Conservation (phyloP, 2,888 invertebrate genomes). For the Omphaloscelis lunosa region DNA sequence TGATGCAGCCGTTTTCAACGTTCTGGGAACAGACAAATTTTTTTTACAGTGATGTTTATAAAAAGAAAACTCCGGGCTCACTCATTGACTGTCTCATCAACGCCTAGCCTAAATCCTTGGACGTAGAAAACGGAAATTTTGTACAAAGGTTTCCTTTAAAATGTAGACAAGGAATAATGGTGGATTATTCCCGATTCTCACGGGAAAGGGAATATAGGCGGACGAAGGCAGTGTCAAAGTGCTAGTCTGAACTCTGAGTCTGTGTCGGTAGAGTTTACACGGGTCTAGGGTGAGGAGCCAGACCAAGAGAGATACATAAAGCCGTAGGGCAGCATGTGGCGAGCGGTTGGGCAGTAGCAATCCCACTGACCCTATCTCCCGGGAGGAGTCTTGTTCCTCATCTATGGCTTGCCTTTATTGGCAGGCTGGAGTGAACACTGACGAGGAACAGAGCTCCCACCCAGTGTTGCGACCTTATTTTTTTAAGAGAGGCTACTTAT, state of each 20-base stretch:
- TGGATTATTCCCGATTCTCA: neutral
- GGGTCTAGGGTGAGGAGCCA: too few relatives aligned
- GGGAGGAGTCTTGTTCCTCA: too few relatives aligned
- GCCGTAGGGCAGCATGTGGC: too few relatives aligned
- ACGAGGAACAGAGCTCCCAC: too few relatives aligned
- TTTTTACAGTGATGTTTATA: neutral
- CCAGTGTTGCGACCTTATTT: too few relatives aligned
- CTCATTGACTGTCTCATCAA: neutral
- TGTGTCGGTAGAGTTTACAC: too few relatives aligned
- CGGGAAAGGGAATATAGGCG: neutral
- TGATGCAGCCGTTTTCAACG: conserved; percentile 80
- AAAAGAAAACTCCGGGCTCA: neutral
- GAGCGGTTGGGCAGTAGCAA: too few relatives aligned
- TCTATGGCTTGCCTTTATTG: too few relatives aligned
- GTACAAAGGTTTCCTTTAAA: neutral
- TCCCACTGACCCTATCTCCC: too few relatives aligned
- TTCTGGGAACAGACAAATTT: conserved; percentile 65
- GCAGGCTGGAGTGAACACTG: too few relatives aligned
- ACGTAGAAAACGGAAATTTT: neutral
- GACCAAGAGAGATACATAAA: too few relatives aligned
- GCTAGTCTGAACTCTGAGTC: neutral
- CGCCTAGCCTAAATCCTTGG: neutral
- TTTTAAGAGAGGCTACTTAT: too few relatives aligned
- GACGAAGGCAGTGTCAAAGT: neutral
- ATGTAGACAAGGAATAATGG: neutral